Conservation (phyloP, 2,888 invertebrate genomes). For the Taenaris catops region DNA sequence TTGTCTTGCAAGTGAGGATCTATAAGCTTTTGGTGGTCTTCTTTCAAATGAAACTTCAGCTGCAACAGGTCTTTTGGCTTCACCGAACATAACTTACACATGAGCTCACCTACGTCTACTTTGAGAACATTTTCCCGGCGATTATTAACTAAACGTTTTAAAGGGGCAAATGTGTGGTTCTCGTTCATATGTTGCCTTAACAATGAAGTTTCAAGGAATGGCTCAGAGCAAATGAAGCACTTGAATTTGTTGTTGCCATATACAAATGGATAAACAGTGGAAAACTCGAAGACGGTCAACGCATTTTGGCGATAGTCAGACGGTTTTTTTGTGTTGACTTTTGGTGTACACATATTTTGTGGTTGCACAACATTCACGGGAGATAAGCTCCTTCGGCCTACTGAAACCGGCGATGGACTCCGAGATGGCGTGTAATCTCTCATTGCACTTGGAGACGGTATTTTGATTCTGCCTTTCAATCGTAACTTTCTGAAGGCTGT, state of each 20-base stretch:
- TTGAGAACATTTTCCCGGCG: slow-evolving; percentile 59
- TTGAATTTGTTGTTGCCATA: slow-evolving; percentile 69
- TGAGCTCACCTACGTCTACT: slow-evolving; percentile 58
- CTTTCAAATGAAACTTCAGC: slow-evolving; percentile 56
- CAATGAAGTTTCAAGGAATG: slow-evolving; percentile 51
- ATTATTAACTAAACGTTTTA: slow-evolving; percentile 61
- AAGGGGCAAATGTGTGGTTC: slow-evolving; percentile 47
- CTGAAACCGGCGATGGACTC: slow-evolving; percentile 47
- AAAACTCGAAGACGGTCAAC: slow-evolving; percentile 58
- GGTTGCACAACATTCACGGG: slow-evolving; percentile 15
- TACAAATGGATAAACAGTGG: slow-evolving; percentile 65
- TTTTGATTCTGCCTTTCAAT: slow-evolving; percentile 24
- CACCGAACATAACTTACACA: slow-evolving; percentile 51
- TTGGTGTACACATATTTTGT: slow-evolving; percentile 5
- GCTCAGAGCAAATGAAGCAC: slow-evolving; percentile 64
- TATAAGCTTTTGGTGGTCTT: slow-evolving; percentile 49
- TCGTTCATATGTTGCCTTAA: slow-evolving; percentile 57
- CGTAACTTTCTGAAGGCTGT: slow-evolving; percentile 51
- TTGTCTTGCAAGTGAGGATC: slow-evolving; percentile 62
- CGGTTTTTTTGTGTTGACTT: slow-evolving; percentile 30
- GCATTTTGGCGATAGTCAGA: slow-evolving; percentile 57
- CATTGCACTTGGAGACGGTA: slow-evolving; percentile 18
- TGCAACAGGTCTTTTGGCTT: slow-evolving; percentile 40
- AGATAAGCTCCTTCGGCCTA: slow-evolving; percentile 24
- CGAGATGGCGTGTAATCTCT: slow-evolving; percentile 37